Base-by-base conservation (phyloP, 2,113 vertebrate genomes). In the Mastomys coucha region DNA sequence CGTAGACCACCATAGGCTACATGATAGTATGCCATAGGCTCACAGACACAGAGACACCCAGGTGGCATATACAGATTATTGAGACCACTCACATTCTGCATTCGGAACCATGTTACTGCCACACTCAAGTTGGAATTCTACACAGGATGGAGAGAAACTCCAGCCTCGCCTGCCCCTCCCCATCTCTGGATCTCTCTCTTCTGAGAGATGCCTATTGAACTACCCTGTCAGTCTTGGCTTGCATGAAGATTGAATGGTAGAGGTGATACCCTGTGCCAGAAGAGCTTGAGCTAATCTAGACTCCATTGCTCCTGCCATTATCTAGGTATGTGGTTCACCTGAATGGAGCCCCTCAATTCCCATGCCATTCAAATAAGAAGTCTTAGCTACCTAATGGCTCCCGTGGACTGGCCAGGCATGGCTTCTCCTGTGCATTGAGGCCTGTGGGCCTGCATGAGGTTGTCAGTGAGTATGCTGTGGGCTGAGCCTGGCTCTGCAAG, bases 51-150 rank as follows among this genome's bases (percentile, higher is more conserved):
- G 56, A 11, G 17, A 67, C 16, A 53, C 36, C n/a, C 45, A 82
- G 69, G 76, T 84, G 60, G 13, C 69, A 33, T 5, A 19, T 12
- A 33, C 65, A 84, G n/a, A 75, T 5, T 4, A 4, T 19, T 11
- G 0, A 0, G 31, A 14, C 16, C 42, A 42, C 75, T 51, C 77
- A n/a, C n/a, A 2, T 0, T 16, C 67, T 51, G 11, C 12, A 2
- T 16, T 3, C 22, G 76, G 86, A 33, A n/a, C 28, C 45, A 20
- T 0, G 1, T n/a, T 78, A 33, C 63, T 42, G 1, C 22, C 13
- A 42, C 8, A 1, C 10, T 69, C 16, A 73, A 33, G 9, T 22
- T 42, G 36, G 28, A 36, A 24, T 20, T 31, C 14, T 26, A 19
- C 36, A n/a, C 5, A 77, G 72, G 56, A 22, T 39, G 36, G 20